These are phyloP conservation scores for Lasioglossum lativentre DNA, from an alignment of 2,888 invertebrate species.

Conservation along the genomic window DNA sequence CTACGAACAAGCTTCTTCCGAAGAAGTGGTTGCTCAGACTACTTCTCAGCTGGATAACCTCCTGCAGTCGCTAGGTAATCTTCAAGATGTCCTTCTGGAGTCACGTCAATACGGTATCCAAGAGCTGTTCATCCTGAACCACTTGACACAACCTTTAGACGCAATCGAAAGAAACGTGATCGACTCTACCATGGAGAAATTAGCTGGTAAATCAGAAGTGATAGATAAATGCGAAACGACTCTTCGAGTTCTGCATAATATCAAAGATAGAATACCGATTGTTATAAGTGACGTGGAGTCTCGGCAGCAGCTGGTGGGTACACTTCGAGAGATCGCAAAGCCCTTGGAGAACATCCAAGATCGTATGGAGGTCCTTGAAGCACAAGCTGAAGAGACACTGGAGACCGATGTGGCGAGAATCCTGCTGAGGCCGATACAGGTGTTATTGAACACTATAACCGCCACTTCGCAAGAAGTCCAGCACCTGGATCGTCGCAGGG, in stretches of 20 bases:
- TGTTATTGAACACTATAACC: constrained; percentile 64
- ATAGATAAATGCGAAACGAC: constrained; percentile 49
- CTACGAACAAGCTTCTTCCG: constrained; percentile 22
- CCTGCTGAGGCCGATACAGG: constrained; percentile 70
- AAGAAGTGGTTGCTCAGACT: constrained; percentile 37
- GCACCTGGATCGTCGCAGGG: constrained; percentile 63
- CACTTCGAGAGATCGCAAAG: constrained; percentile 72
- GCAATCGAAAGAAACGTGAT: constrained; percentile 70
- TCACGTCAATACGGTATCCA: constrained; percentile 69
- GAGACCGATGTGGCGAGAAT: constrained; percentile 74
- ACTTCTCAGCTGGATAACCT: constrained; percentile 38
- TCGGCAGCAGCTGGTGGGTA: constrained; percentile 71
- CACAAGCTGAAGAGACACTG: constrained; percentile 64
- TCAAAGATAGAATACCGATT: constrained; percentile 70
- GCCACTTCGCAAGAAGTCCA: constrained; percentile 58
- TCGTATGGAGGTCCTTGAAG: constrained; percentile 69
- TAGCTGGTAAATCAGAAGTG: constrained; percentile 29
- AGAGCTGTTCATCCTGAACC: constrained; percentile 74
- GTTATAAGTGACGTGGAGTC: constrained; percentile 68
- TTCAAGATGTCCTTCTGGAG: constrained; percentile 50
- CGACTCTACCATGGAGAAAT: constrained; percentile 57
- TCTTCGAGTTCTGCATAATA: constrained; percentile 65
- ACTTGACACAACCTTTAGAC: constrained; percentile 69
- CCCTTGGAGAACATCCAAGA: constrained; percentile 73
- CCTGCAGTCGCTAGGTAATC: constrained; percentile 42